phyloP scores from a whole-genome alignment of 2,797 vertebrate genomes.

The Okamejei kenojei region DNA sequence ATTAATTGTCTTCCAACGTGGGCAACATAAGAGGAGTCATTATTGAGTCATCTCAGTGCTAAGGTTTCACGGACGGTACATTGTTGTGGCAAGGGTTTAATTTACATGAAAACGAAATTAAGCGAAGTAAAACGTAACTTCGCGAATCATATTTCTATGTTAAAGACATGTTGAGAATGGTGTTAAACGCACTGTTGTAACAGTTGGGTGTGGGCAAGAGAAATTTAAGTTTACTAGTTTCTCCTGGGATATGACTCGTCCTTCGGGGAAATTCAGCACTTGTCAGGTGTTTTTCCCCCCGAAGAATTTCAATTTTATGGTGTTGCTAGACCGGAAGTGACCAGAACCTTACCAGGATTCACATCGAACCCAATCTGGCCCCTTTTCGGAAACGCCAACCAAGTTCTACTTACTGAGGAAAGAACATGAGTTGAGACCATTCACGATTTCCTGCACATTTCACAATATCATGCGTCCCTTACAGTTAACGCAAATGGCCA shows the following conservation, averaged over 20 bases:
- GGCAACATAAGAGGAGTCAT: neutral
- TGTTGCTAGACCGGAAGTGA: neutral
- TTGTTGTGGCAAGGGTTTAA: neutral
- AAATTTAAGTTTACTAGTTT: too few relatives aligned
- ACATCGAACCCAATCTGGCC: neutral
- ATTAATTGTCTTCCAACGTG: neutral
- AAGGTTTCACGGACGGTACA: neutral
- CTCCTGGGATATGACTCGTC: too few relatives aligned
- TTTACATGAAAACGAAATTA: neutral
- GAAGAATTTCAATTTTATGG: neutral
- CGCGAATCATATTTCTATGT: neutral
- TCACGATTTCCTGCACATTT: too few relatives aligned
- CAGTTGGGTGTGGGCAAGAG: neutral
- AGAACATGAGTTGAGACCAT: neutral
- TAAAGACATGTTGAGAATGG: neutral
- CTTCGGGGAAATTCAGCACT: neutral
- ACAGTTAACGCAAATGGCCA: neutral
- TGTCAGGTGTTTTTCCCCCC: neutral
- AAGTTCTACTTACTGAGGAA: neutral
- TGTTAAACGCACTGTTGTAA: neutral
- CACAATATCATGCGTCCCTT: neutral
- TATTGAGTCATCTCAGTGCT: neutral
- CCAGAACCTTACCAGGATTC: neutral
- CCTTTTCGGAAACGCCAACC: neutral
- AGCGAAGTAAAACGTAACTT: neutral